Conservation (phyloP, 2,888 invertebrate genomes). For the Panzeria rudis region DNA sequence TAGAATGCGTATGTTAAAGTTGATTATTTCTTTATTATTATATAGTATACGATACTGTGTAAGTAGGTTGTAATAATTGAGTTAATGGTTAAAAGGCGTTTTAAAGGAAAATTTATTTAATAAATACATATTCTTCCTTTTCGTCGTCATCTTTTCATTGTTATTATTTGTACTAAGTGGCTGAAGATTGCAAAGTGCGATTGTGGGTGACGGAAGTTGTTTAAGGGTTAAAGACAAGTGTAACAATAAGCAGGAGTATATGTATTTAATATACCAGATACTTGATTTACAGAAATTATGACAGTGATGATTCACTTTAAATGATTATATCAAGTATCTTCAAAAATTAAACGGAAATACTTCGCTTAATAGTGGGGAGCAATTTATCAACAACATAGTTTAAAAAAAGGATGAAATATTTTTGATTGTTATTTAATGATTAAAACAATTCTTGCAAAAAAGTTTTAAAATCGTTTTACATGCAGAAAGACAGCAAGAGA, state of each 20-base stretch:
- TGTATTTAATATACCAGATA: conserved; percentile 23
- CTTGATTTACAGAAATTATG: conserved; percentile 56
- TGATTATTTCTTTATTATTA: not conserved
- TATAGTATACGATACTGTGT: conserved; percentile 43
- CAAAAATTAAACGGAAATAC: conserved; percentile 1
- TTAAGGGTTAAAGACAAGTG: conserved; percentile 66
- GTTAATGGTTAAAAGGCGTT: conserved; percentile 73
- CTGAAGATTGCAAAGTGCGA: conserved; percentile 35
- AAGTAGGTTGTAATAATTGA: conserved; percentile 73
- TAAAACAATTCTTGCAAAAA: too few species aligned
- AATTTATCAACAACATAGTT: not conserved
- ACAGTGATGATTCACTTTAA: conserved; percentile 55
- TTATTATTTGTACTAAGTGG: conserved; percentile 41
- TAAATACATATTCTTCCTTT: conserved; percentile 61
- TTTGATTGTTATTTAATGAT: too few species aligned
- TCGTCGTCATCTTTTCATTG: conserved; percentile 16
- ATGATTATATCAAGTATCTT: conserved; percentile 41
- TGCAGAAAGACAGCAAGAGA: too few species aligned
- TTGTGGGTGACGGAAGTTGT: conserved; percentile 69
- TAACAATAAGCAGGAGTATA: conserved; percentile 36
- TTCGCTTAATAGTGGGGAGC: not conserved
- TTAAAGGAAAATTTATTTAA: conserved; percentile 71
- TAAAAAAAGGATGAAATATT: too few species aligned
- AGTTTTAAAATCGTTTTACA: too few species aligned
- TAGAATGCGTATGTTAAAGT: conserved; percentile 24